Base-by-base conservation (phyloP, 2,113 vertebrate genomes). In the Dicrurus megarhynchus region DNA sequence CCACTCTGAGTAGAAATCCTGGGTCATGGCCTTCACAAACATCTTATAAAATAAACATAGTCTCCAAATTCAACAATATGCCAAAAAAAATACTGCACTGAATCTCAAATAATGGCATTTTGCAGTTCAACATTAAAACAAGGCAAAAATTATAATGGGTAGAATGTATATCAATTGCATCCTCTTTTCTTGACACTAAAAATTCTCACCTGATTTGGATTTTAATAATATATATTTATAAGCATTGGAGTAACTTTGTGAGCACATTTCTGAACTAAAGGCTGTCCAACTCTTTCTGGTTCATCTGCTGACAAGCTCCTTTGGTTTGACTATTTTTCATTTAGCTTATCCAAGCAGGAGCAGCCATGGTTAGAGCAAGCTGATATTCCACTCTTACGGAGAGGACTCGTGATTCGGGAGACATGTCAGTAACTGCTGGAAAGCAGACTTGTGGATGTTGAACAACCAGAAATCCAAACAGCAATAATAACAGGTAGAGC, bases 361-460 rank as follows among this genome's bases (percentile, higher is more conserved):
- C 30, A 90, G 17, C 15, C 18, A 23, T 16, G 33, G 42, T 32
- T 50, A 50, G 57, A 60, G 26, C 22, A 49, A 57, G 8, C 4
- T 78, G 65, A 82, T 44, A 28, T 55, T 61, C 39, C 61, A 32
- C 4, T 42, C 5, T 18, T 19, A 32, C 4, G 9, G 39, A 52
- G 35, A n/a, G 15, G 6, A 46, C 10, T 32, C 8, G 4, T 12
- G 39, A 46, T 41, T 65, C 11, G 12, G 52, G 41, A 39, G 9
- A n/a, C 2, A 3, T 7, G n/a, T 13, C n/a, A 70, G 44, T 11
- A 42, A 41, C n/a, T 33, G 4, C 13, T 42, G 56, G 17, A 39
- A 88, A 49, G 6, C 6, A 57, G 16, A 69, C 0, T 9, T 35
- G 16, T 17, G 7, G 5, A 0, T 35, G 13, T 3, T 64, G 49